These are phyloP conservation scores for Dicyrtoma fusca DNA, from an alignment of 2,888 invertebrate genomes.

Conservation along the genomic window DNA sequence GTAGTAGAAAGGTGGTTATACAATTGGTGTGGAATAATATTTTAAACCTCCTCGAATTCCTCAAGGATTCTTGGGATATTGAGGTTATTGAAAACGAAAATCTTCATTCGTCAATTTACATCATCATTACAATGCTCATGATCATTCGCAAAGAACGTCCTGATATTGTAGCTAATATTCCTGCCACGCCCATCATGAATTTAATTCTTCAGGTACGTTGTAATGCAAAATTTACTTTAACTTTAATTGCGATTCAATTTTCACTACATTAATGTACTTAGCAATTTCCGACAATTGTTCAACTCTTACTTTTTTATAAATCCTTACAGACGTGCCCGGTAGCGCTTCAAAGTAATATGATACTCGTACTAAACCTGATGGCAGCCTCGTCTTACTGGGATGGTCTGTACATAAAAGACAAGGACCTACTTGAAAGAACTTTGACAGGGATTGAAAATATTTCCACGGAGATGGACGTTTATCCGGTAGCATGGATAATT, in stretches of 20 bases:
- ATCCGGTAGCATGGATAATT: constrained; percentile 36
- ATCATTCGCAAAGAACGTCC: constrained; percentile 48
- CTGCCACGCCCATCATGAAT: neutral
- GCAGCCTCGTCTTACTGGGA: constrained; percentile 8
- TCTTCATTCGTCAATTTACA: constrained; percentile 48
- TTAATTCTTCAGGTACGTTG: constrained; percentile 19
- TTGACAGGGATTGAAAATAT: constrained; percentile 24
- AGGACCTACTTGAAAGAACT: neutral
- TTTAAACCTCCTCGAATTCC: constrained; percentile 25
- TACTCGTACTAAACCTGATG: constrained; percentile 33
- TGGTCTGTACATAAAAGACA: neutral
- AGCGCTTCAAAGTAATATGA: neutral
- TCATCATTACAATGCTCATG: constrained; percentile 47
- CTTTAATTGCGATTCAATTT: neutral
- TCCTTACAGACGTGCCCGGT: no score
- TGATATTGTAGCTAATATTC: constrained; percentile 37
- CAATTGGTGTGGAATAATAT: constrained; percentile 40
- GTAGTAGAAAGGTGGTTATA: constrained; percentile 29
- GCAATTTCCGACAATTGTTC: no score
- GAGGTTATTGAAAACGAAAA: constrained; percentile 44
- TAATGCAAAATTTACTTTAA: no score
- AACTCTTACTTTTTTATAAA: no score
- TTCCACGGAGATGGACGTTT: constrained; percentile 52
- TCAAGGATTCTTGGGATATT: constrained; percentile 24
- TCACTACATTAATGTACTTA: no score